Base-by-base conservation (phyloP, 1,140 invertebrate species). In the Drosophila auraria region DNA sequence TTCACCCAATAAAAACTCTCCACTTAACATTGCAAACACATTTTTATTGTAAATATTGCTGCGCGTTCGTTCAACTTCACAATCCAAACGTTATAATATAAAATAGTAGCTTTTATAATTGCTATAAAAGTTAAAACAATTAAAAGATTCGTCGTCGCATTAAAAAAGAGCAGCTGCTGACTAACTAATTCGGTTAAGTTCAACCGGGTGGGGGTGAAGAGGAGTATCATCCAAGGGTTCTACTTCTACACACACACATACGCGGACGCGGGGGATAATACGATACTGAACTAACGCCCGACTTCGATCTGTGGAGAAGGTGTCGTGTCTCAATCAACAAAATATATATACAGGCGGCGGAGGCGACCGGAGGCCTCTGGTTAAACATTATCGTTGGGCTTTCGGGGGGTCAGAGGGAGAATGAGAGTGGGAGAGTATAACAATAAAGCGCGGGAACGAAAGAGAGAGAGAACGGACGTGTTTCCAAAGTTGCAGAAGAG, bases 31-130 rank as follows among this genome's bases (percentile, higher is more conserved):
- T 75, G 73, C 73, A 76, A 76, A 76, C 45, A 76, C 72, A 76
- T 77, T 66, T 76, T 77, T 77, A 77, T 77, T 77, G 62, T 65
- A 77, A 76, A 77, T 74, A 61, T 60, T 64, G 27, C 71, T 75
- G 36, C 60, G 71, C 59, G 60, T 50, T 75, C 44, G 60, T 49
- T 75, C 44, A 47, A 63, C 59, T 63, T 74, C 61, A 50, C 70
- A 71, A 45, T 70, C 27, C 14, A 57, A 71, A 71, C 30, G 64
- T 70, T 57, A 30, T 70, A 56, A 71, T 57, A 71, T 71, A 56
- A 57, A 38, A 56, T 71, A 54, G 14, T 51, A 25, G 40, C 64
- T 54, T 62, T 75, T 33, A 60, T 65, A 76, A 68, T 68, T 56
- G 59, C 66, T 60, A 65, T 42, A 66, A 76, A 77, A 42, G 61